These are phyloP conservation scores for Autographa pulchrina DNA, from an alignment of 2,888 invertebrate genomes.

Conservation along the genomic window DNA sequence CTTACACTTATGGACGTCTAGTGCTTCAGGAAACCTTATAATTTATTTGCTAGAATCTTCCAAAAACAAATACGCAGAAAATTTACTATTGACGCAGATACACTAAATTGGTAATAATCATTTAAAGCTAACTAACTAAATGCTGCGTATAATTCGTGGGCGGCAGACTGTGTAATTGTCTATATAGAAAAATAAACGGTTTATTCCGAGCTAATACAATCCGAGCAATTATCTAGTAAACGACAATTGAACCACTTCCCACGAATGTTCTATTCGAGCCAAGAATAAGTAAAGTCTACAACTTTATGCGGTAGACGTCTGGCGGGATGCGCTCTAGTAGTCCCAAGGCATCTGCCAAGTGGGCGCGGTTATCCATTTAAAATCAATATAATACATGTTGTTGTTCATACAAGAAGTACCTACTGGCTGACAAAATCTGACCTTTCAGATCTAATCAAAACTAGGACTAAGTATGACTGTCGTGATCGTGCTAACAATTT, in stretches of 20 bases:
- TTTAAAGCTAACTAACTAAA: conserved; percentile 35
- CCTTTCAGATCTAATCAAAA: background rate
- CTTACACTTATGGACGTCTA: background rate
- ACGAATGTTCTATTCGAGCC: conserved; percentile 62
- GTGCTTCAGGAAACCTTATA: background rate
- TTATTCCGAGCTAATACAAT: conserved; percentile 56
- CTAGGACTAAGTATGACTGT: background rate
- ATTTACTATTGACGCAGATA: background rate
- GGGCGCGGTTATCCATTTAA: conserved; percentile 59
- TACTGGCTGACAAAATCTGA: conserved; percentile 12
- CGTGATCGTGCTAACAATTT: conserved; percentile 12
- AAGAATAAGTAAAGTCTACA: conserved; percentile 59
- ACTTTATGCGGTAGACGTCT: conserved; percentile 56
- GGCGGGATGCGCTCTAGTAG: conserved; percentile 64
- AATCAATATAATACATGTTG: conserved; percentile 45
- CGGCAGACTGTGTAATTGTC: conserved; percentile 69
- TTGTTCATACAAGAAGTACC: conserved; percentile 28
- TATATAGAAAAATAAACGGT: conserved; percentile 57
- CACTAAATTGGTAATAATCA: conserved; percentile 23
- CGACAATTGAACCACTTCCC: conserved; percentile 67
- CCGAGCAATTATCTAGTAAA: conserved; percentile 70
- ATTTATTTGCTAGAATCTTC: background rate
- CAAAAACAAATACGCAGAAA: background rate
- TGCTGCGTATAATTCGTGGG: conserved; percentile 60
- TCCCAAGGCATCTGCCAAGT: conserved; percentile 57